Conservation (phyloP, 2,113 vertebrate genomes). For the Campylomormyrus numenius region DNA sequence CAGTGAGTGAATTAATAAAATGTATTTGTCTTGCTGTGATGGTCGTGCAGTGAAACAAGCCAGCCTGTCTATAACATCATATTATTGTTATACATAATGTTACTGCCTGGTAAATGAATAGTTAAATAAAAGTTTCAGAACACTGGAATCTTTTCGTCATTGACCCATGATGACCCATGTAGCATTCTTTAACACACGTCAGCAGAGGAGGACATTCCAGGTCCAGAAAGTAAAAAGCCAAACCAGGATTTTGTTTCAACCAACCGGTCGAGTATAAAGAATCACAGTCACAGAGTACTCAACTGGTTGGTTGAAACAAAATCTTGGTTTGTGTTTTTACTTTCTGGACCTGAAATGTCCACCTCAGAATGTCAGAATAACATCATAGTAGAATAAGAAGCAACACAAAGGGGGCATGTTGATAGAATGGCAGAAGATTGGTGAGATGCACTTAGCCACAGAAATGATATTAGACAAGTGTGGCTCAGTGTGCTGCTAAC, state of each 20-base stretch:
- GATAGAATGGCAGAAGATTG: not conserved
- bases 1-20: not conserved
- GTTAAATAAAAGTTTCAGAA: not conserved
- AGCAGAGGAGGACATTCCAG: too few relatives aligned
- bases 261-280: too few relatives aligned
- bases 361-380: not conserved
- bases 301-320: too few relatives aligned
- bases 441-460: not conserved
- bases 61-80: not conserved
- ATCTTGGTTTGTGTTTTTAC: too few relatives aligned
- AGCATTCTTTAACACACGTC: not conserved
- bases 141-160: not conserved
- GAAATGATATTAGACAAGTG: not conserved
- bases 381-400: not conserved
- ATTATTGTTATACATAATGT: not conserved
- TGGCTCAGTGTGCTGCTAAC: not conserved
- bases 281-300: too few relatives aligned
- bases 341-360: too few relatives aligned
- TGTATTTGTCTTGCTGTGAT: not conserved
- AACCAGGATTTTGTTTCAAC: too few relatives aligned
- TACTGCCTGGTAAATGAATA: not conserved
- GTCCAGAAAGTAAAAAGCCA: too few relatives aligned
- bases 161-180: not conserved
- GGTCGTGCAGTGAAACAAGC: not conserved
- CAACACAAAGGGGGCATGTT: not conserved